phyloP scores from a whole-genome alignment of 2,113 vertebrate genomes.

The Paradoxurus hermaphroditus region DNA sequence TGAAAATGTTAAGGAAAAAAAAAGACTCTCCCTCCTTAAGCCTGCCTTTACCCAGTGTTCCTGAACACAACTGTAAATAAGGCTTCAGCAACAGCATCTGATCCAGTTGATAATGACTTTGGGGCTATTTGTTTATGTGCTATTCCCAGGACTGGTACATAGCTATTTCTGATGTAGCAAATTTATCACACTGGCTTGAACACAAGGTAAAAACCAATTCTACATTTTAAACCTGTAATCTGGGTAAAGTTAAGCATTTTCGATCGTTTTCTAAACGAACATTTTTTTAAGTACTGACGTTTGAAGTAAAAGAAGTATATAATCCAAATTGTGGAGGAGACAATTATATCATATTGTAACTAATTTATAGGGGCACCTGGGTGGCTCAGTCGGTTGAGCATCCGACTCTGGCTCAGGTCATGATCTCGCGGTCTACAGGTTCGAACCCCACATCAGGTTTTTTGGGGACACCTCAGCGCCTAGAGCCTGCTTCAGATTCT shows the following conservation, averaged over 20 bases:
- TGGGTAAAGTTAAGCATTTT: not conserved
- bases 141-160: not conserved
- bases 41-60: not conserved
- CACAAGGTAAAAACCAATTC: not conserved
- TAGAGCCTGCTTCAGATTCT: too few species aligned
- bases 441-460: too few species aligned
- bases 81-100: not conserved
- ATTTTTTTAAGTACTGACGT: not conserved
- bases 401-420: too few species aligned
- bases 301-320: not conserved
- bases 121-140: not conserved
- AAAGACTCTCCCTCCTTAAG: not conserved
- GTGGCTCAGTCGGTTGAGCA: not conserved
- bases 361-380: not conserved
- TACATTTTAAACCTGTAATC: not conserved
- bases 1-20: too few species aligned
- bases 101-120: not conserved
- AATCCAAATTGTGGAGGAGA: not conserved
- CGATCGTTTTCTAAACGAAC: not conserved
- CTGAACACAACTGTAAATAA: accelerated
- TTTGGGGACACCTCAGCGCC: too few species aligned
- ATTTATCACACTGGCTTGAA: not conserved
- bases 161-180: not conserved
- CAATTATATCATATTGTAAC: not conserved
- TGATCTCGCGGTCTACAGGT: too few species aligned